A percentile compares a stretch with the other conserved stretches of the same genome.
Conservation (phyloP, 2,888 invertebrate genomes). For the Chrysopilus asiliformis region DNA sequence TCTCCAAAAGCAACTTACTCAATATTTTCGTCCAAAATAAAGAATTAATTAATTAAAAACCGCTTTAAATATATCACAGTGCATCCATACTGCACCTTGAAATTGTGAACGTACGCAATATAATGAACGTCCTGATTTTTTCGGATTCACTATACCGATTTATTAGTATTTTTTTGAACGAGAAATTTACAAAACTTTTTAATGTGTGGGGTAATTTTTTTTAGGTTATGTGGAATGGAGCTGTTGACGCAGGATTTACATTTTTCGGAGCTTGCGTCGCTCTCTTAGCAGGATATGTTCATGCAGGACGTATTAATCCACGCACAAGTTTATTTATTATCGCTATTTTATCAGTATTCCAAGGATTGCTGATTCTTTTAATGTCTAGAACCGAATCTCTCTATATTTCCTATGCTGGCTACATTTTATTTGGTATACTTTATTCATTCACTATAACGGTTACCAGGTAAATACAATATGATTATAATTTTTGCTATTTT, state of each 20-base stretch:
- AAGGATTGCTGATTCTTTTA: constrained; percentile 43
- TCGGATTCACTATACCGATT: no score
- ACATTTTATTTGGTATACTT: constrained; percentile 58
- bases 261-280: constrained; percentile 51
- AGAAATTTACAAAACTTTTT: no score
- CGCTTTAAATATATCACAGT: no score
- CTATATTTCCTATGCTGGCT: constrained; percentile 59
- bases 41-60: no score
- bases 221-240: constrained; percentile 48
- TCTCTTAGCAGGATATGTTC: constrained; percentile 38
- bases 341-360: constrained; percentile 38
- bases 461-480: constrained; percentile 36
- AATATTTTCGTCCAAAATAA: no score
- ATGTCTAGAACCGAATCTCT: constrained; percentile 46
- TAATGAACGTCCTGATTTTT: no score
- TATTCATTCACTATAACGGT: constrained; percentile 72
- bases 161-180: no score
- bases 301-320: constrained; percentile 26
- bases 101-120: no score
- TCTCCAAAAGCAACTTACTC: no score
- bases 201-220: neutral
- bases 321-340: constrained; percentile 37
- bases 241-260: constrained; percentile 65
- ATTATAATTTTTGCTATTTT: no score
- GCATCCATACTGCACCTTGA: no score